Conservation (phyloP, 92 coral and sea anemone species). For the Epizoanthus rinbou region DNA sequence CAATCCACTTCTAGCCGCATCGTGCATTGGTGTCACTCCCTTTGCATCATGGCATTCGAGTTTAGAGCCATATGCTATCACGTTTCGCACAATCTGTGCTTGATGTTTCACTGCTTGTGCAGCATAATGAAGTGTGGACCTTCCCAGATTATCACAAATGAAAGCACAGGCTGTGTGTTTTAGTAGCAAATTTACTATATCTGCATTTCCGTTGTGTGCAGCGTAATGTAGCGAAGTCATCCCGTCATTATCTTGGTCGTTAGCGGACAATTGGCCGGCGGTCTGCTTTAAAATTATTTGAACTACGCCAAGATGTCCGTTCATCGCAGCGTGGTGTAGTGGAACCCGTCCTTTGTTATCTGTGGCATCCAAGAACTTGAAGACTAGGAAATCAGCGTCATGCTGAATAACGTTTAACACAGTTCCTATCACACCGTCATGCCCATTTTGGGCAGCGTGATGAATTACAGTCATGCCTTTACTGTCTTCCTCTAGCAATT, state of each 20-base stretch:
- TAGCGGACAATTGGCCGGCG: not conserved
- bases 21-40: slow-evolving; percentile 31
- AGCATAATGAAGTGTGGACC: slow-evolving; percentile 15
- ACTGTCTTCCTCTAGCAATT: not conserved
- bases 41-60: not conserved
- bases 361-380: not conserved
- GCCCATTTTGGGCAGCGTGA: not conserved
- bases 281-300: not conserved
- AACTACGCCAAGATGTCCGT: not conserved
- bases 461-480: not conserved
- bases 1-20: slow-evolving; percentile 20
- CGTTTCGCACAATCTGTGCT: not conserved
- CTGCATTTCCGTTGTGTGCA: slow-evolving; percentile 1
- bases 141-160: slow-evolving; percentile 7
- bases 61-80: not conserved
- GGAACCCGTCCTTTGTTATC: not conserved
- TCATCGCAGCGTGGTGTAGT: slow-evolving; percentile 24
- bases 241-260: slow-evolving; percentile 1
- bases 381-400: not conserved
- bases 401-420: not conserved
- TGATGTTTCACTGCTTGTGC: slow-evolving; percentile 7
- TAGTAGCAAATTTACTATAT: not conserved
- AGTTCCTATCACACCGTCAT: not conserved
- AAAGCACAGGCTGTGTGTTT: not conserved
- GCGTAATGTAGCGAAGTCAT: slow-evolving; percentile 14